Conservation (phyloP, 2,888 invertebrate genomes). For the Ptychoptera contaminata region DNA sequence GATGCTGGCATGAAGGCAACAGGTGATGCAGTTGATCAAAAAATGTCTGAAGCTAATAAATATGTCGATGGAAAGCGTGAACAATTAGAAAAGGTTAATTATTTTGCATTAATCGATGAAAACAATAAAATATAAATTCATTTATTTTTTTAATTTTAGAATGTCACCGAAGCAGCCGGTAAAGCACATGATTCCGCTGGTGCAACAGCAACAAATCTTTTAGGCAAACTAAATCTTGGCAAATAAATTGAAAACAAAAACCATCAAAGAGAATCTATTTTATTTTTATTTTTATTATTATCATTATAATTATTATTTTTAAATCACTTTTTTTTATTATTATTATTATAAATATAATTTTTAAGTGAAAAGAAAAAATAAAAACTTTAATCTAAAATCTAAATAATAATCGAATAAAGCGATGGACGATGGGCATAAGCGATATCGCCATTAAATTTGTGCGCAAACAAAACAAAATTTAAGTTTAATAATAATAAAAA, state of each 20-base stretch:
- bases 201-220: constrained; percentile 23
- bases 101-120: no score
- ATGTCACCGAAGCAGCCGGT: constrained; percentile 22
- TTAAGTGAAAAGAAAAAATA: not conserved
- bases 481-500: no score
- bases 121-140: no score
- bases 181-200: constrained; percentile 24
- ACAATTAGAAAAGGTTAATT: constrained; percentile 25
- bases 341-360: not conserved
- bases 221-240: constrained; percentile 27
- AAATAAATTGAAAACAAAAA: not conserved
- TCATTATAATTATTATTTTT: no score
- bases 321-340: not conserved
- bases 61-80: constrained; percentile 42
- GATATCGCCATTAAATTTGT: no score
- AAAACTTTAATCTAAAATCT: not conserved
- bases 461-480: no score
- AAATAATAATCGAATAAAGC: no score
- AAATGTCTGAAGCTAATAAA: constrained; percentile 45
- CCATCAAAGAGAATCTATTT: no score
- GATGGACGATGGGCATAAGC: no score
- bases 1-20: constrained; percentile 42
- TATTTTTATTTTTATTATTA: no score
- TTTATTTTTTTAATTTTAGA: constrained; percentile 15
- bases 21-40: constrained; percentile 40